Evolutionary conservation across 64 coral and sea anemone genomes (phyloP), one percentile per base, ranked within the genome.

Genomic region (Montipora efflorescens): DNA sequence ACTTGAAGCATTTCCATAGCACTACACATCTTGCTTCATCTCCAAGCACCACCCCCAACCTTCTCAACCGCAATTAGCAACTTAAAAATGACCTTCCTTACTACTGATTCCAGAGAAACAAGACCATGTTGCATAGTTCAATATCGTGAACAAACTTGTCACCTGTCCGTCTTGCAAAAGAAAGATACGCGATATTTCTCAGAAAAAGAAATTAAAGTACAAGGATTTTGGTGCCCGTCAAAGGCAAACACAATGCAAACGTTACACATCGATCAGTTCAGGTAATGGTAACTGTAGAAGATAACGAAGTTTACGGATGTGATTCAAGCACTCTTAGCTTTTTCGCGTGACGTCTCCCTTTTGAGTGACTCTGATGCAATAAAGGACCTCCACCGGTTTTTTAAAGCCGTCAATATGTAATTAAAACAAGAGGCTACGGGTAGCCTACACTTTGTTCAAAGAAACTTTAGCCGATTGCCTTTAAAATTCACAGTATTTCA

Each of bases 101-200:
- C 68, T 92, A 43, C 25, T 84, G 61, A 92, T 55, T 23, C 68
- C 80, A 58, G 81, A 92, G 84, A 92, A 76, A 75, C 70, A 92
- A 84, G 80, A 47, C n/a, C 83, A 80, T 21, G 79, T 76, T 20
- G 47, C 75, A 18, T 83, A 58, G 48, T 83, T 91, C 53, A 91
- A 91, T 25, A 91, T 83, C 25, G 67, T 92, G 77, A 86, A 81
- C 61, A 52, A 85, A 55, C 78, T 92, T 47, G 70, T 77, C 76
- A 81, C 73, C 76, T 92, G 81, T 47, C 90, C 84, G 75, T 69
- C 80, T 18, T 92, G 90, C 64, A 92, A 92, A 50, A 84, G 68
- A 55, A 92, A 92, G 52, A 85, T 91, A 77, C 84, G 68, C 76
- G 81, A 92, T 69, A 92, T 53, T 10, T 49, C 90, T 22, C 68